Evolutionary conservation across 2,888 invertebrate species (phyloP).

Genomic region (Catotricha subobsoleta): DNA sequence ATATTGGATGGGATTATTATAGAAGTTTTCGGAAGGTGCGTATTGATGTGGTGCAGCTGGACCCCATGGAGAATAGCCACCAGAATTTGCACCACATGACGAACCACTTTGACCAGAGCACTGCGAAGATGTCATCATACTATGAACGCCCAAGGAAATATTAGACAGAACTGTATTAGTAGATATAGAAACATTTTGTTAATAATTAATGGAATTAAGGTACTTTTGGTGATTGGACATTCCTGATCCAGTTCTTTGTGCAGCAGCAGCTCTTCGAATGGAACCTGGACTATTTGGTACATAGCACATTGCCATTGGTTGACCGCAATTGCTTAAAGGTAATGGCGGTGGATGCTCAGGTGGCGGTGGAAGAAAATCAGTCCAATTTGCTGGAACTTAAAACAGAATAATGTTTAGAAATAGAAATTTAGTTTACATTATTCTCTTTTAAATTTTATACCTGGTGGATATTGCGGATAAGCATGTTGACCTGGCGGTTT

Average conservation of each 20-base stretch:
- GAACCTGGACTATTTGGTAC: constrained; percentile 28
- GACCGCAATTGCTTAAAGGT: constrained; percentile 16
- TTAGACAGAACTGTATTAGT: too few relatives aligned
- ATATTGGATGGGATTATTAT: constrained; percentile 22
- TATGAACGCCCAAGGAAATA: too few relatives aligned
- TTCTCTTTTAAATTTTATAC: constrained; percentile 12
- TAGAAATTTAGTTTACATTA: background rate
- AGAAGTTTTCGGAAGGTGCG: constrained; percentile 20
- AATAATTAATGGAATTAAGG: constrained; percentile 6
- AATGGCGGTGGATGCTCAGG: constrained; percentile 41
- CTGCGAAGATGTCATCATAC: constrained; percentile 28
- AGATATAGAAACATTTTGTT: background rate
- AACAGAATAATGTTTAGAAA: background rate
- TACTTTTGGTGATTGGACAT: constrained; percentile 29
- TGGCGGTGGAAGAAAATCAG: constrained; percentile 40
- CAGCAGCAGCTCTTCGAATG: constrained; percentile 21
- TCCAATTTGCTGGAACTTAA: constrained; percentile 32
- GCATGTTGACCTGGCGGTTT: constrained; percentile 21
- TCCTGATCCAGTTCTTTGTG: constrained; percentile 28
- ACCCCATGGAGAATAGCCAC: constrained; percentile 27
- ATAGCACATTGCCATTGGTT: constrained; percentile 16
- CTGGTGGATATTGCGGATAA: constrained; percentile 25
- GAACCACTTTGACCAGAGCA: constrained; percentile 19
- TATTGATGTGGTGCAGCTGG: constrained; percentile 19
- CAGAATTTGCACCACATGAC: constrained; percentile 8